These are phyloP conservation scores for Azemiops feae DNA, from an alignment of 2,113 vertebrate species.

Conservation along the genomic window DNA sequence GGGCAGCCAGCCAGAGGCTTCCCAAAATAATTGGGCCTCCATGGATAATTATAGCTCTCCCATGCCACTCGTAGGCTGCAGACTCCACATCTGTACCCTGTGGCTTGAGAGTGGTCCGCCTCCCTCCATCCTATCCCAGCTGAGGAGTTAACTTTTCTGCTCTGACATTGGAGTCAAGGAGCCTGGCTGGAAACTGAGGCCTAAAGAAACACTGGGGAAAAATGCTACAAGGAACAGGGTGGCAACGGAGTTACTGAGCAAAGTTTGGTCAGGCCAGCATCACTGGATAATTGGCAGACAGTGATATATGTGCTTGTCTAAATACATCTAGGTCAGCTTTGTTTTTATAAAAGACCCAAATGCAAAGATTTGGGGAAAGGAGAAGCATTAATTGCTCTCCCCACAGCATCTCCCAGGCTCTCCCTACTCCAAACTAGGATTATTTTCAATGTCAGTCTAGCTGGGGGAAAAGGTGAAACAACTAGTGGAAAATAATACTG, in stretches of 20 bases:
- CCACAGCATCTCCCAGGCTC: neutral
- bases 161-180: neutral
- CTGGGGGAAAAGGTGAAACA: neutral
- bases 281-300: neutral
- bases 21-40: neutral
- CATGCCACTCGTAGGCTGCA: neutral
- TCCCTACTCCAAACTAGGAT: neutral
- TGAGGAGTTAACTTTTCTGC: no score
- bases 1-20: neutral
- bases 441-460: neutral
- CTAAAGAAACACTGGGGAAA: neutral
- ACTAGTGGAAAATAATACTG: neutral
- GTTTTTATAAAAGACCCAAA: neutral
- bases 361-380: neutral
- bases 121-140: neutral
- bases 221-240: neutral
- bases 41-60: constrained; percentile 1
- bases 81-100: neutral
- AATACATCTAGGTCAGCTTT: neutral
- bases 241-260: neutral
- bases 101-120: neutral
- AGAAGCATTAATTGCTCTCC: neutral
- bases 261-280: neutral
- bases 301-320: neutral
- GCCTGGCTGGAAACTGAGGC: neutral